phyloP scores from a whole-genome alignment of 2,113 vertebrate genomes.

The Nothoprocta pentlandii region DNA sequence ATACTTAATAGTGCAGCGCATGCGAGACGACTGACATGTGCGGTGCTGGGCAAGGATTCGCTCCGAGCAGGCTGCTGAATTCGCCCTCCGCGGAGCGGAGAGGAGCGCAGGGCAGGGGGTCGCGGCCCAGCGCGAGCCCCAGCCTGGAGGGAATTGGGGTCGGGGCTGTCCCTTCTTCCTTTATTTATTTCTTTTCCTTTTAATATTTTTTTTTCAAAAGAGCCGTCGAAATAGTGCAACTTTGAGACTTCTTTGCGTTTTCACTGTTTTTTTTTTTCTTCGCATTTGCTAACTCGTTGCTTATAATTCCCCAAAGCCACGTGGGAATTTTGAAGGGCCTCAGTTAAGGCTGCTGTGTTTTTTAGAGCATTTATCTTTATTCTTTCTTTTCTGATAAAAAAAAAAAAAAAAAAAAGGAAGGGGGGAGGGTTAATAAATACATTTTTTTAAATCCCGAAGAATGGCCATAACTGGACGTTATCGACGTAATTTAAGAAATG shows the following conservation, averaged over 20 bases:
- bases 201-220: background rate
- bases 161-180: background rate
- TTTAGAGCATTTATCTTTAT: background rate
- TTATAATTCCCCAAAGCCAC: background rate
- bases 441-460: background rate
- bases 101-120: too few species aligned
- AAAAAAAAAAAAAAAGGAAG: background rate
- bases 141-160: background rate
- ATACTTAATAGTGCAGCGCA: slow-evolving; percentile 47
- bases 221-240: background rate
- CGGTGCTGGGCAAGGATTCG: background rate
- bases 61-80: background rate
- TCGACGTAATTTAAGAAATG: background rate
- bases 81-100: background rate
- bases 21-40: background rate
- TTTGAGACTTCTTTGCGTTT: background rate
- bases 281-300: background rate
- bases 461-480: background rate
- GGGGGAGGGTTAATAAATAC: background rate
- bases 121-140: background rate
- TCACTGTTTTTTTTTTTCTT: background rate
- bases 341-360: background rate
- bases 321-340: background rate
- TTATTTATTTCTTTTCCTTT: background rate
- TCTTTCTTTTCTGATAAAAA: background rate